Evolutionary conservation across 2,797 vertebrate species (phyloP).

Genomic region (Siniperca scherzeri): DNA sequence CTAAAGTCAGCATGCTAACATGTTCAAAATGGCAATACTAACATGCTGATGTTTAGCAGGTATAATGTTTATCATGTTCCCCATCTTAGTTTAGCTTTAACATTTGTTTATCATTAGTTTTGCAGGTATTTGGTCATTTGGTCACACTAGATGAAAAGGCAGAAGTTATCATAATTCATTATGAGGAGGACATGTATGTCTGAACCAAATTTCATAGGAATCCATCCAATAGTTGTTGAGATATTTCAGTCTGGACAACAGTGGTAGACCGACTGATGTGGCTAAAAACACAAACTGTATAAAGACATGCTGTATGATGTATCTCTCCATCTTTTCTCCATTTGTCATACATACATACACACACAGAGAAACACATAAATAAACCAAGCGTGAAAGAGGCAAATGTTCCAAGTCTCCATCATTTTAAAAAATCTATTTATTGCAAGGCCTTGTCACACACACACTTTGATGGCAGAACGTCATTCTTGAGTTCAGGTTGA

Average conservation of each 20-base stretch:
- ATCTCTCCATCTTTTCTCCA: background rate
- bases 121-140: background rate
- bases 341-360: background rate
- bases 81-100: background rate
- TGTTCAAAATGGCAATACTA: background rate
- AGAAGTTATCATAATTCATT: background rate
- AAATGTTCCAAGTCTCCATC: background rate
- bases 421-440: background rate
- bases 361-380: background rate
- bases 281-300: background rate
- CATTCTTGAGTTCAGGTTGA: background rate
- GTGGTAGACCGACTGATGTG: background rate
- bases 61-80: background rate
- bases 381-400: background rate
- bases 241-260: constrained; percentile 1
- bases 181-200: background rate
- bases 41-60: background rate
- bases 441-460: background rate
- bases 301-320: background rate
- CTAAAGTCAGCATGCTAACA: background rate
- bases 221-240: background rate
- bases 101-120: background rate
- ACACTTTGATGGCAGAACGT: background rate
- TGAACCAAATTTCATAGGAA: background rate
- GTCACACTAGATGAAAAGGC: background rate